Evolutionary conservation across 2,888 invertebrate genomes (phyloP), one percentile per base, ranked within the genome.

Genomic region (Gisinianus flammeolus): DNA sequence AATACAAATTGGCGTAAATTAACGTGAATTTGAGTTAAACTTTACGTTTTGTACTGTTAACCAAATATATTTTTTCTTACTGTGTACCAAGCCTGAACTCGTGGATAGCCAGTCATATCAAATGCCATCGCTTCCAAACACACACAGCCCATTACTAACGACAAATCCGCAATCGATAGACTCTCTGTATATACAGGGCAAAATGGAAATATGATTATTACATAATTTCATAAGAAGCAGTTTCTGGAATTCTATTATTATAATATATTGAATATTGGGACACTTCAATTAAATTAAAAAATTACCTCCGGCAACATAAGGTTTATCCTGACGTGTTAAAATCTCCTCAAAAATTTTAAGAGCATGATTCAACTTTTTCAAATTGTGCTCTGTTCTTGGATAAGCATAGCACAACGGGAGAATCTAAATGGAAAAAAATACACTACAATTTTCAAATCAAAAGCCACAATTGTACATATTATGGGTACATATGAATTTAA

Each of bases 321-420:
- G 90, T 0, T 90, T 90, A 0, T 90, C 91, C 72, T 89, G 86
- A 22, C 89, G 88, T 80, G 89, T 86, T 72, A 93, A 86, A 86
- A 93, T 93, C 0, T 91, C 92, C 83, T 93, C 91, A 82, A 93
- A 92, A 28, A 90, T 89, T 6, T 90, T 88, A 69, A 94, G 86
- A 0, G 91, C 91, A 80, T 92, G 91, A 82, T 91, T 89, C 0
- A 91, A 89, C 86, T 91, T 93, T 85, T 93, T 93, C 80, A 92
- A 85, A 0, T 91, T 90, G 75, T 91, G 87, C 0, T 92, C 90
- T 0, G 91, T 91, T 77, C 92, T 89, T 85, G 91, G 87, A 85
- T 93, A 93, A 85, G 91, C 93, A 83, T 92, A 94, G 86, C 92
- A 93, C 85, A 93, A 92, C 26, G 94, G 93, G 0, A 91, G 91